Evolutionary conservation across 2,113 vertebrate species (phyloP), one percentile per base, ranked within the genome.

Genomic region (Campylomormyrus tamandua): DNA sequence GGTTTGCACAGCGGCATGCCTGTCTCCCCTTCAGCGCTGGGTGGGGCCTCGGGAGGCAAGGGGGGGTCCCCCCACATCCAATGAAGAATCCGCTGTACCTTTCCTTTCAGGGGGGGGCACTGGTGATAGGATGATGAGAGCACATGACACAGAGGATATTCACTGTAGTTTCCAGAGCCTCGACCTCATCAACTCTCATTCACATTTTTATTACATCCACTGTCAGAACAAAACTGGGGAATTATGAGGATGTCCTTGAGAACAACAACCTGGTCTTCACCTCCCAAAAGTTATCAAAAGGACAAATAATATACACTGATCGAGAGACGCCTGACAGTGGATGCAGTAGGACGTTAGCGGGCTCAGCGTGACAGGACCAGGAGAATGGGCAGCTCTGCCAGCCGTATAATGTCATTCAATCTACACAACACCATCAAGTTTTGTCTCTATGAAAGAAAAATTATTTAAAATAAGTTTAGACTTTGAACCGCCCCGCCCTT

Each of bases 101-200:
- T 99, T n/a, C 98, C 98, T 95, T 99, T 99, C 90, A 99, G 92
- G 0, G 98, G 98, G 9, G 98, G 98, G 85, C 98, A 99, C 98
- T 99, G 91, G 19, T 0, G 24, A 39, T 90, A 31, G 50, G 2
- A 17, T 77, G 10, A 89, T 1, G 7, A 39, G 19, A 52, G 5
- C 39, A 31, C 11, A 87, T 48, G 31, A 39, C 13, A 39, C 27
- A 49, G 24, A 77, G n/a, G 21, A 87, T 19, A 53, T 17, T 27
- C 85, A 70, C n/a, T 24, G 83, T 5, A n/a, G 13, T n/a, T 48
- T 39, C 17, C 49, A 53, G 87, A 35, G 31, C 87, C 17, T 24
- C 7, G 1, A 21, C 5, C 83, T 42, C 35, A 7, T 46, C 35
- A 27, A 85, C 45, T 49, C 1, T 27, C 48, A 49, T 49, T 27